phyloP scores from a whole-genome alignment of 1,140 invertebrate genomes.

The Antheraea mylitta region DNA sequence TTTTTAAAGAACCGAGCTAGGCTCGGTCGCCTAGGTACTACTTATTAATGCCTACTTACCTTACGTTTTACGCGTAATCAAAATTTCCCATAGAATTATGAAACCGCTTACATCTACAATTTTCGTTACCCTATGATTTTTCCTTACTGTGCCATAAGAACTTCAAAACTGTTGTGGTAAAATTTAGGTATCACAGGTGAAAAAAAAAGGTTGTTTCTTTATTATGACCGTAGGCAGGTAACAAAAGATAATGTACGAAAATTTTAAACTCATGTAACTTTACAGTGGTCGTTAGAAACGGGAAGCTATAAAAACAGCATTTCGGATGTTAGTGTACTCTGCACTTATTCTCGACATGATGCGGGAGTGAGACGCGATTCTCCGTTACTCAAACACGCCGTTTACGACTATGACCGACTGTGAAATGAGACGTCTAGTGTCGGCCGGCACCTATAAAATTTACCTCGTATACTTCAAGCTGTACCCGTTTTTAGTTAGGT shows the following conservation, averaged over 20 bases:
- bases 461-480: background rate
- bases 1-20: too few species aligned
- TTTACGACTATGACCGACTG: conserved; percentile 26
- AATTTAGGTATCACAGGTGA: too few species aligned
- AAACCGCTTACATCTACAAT: too few species aligned
- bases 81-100: too few species aligned
- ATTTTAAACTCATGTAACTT: background rate
- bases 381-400: conserved; percentile 25
- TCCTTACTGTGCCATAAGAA: too few species aligned
- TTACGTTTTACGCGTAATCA: too few species aligned
- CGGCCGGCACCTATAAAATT: background rate
- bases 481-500: background rate
- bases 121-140: too few species aligned
- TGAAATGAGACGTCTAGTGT: conserved; percentile 23
- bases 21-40: too few species aligned
- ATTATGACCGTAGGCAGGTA: background rate
- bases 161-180: too few species aligned
- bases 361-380: conserved; percentile 22
- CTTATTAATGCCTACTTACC: too few species aligned
- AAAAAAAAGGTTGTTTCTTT: too few species aligned
- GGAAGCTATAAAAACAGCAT: conserved; percentile 10
- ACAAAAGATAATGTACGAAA: background rate
- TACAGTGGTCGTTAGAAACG: background rate
- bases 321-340: background rate
- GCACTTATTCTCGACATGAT: background rate